Conservation (phyloP, 1,140 invertebrate genomes). For the Orchestia grillus region DNA sequence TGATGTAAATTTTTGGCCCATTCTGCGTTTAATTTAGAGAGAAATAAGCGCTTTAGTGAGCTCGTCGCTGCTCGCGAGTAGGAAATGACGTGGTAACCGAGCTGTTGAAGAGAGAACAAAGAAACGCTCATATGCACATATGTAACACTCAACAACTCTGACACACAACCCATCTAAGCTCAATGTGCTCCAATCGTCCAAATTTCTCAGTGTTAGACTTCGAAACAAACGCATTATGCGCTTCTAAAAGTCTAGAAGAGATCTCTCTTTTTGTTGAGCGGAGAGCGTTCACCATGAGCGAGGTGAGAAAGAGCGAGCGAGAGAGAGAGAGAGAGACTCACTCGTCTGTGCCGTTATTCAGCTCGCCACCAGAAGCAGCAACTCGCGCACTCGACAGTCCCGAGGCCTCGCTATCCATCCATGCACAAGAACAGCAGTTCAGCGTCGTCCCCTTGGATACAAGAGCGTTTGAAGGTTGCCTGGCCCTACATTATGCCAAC, state of each 20-base stretch:
- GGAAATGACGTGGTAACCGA: conserved; percentile 41
- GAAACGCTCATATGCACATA: not conserved
- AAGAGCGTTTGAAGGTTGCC: not conserved
- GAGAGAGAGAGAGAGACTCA: not conserved
- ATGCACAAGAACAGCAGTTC: not conserved
- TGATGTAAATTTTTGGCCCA: not conserved
- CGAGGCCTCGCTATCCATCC: not conserved
- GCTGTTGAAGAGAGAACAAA: conserved; percentile 8
- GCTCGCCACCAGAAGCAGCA: not conserved
- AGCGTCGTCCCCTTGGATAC: not conserved
- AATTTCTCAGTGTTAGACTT: not conserved
- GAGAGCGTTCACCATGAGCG: not conserved
- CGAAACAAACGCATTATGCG: not conserved
- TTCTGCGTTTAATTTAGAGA: not conserved
- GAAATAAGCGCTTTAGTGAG: not conserved
- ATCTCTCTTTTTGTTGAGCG: not conserved
- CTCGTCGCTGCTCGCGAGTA: not conserved
- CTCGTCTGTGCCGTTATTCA: not conserved
- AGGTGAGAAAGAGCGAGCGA: not conserved
- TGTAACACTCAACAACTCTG: not conserved
- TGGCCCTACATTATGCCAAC: not conserved
- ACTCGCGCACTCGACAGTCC: too few species aligned
- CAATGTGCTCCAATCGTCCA: not conserved
- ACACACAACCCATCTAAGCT: not conserved
- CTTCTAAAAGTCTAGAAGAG: not conserved